Conservation (phyloP, 2,888 invertebrate species). For the Panopea generosa region DNA sequence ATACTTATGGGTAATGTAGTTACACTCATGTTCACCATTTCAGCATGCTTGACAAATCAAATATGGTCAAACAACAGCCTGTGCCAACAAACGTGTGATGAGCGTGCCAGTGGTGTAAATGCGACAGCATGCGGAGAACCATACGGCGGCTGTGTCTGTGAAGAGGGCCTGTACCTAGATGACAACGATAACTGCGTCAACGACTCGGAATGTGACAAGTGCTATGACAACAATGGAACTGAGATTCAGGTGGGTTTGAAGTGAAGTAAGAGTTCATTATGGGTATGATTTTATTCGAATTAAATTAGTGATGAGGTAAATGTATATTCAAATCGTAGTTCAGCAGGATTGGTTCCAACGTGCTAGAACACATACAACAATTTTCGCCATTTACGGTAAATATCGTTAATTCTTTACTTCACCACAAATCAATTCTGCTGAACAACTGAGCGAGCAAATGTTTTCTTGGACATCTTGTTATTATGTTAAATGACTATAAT, state of each 20-base stretch:
- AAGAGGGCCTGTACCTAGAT: slow-evolving; percentile 26
- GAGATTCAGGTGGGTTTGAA: slow-evolving; percentile 21
- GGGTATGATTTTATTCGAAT: too few species aligned
- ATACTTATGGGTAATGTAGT: not conserved
- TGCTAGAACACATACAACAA: too few species aligned
- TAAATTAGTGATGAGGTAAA: too few species aligned
- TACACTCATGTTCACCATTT: not conserved
- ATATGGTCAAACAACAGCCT: slow-evolving; percentile 36
- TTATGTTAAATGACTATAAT: too few species aligned
- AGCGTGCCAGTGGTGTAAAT: slow-evolving; percentile 25
- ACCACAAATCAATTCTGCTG: too few species aligned
- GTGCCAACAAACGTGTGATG: slow-evolving; percentile 32
- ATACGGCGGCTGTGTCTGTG: slow-evolving; percentile 36
- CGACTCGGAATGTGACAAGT: slow-evolving; percentile 23
- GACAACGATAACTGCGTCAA: slow-evolving; percentile 31
- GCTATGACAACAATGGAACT: slow-evolving; percentile 30
- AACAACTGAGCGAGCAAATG: too few species aligned
- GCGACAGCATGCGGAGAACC: slow-evolving; percentile 23
- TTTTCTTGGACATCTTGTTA: too few species aligned
- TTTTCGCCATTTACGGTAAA: too few species aligned
- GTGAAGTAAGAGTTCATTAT: too few species aligned
- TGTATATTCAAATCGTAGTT: too few species aligned
- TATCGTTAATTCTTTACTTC: too few species aligned
- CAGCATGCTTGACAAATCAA: slow-evolving; percentile 20
- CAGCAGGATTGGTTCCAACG: too few species aligned